Conservation (phyloP, 2,113 vertebrate genomes). For the Proteles cristata region DNA sequence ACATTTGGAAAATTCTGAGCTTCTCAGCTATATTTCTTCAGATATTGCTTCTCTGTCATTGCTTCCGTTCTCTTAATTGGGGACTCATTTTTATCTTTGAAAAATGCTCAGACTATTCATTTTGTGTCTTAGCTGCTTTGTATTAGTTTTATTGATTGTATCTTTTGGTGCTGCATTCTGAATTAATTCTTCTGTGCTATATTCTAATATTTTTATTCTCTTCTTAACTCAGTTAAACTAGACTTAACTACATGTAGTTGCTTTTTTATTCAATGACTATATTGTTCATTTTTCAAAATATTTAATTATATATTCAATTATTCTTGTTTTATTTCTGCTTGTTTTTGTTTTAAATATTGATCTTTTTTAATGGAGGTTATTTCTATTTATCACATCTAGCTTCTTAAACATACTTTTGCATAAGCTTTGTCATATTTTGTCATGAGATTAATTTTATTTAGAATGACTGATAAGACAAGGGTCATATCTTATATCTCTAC, state of each 20-base stretch:
- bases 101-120: neutral
- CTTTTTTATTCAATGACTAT: neutral
- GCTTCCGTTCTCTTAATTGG: neutral
- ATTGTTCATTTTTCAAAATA: constrained; percentile 33
- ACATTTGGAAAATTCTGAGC: neutral
- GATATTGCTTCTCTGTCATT: neutral
- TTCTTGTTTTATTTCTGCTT: constrained; percentile 22
- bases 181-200: neutral
- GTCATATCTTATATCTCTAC: neutral
- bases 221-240: neutral
- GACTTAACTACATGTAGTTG: neutral
- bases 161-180: neutral
- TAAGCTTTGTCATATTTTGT: neutral
- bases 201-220: constrained; percentile 29
- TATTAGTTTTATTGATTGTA: neutral
- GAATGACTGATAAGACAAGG: neutral
- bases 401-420: neutral
- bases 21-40: constrained; percentile 7
- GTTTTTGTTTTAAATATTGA: neutral
- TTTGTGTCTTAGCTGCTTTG: neutral
- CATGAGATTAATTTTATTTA: neutral
- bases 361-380: neutral
- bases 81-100: constrained; percentile 7
- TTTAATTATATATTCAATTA: neutral
- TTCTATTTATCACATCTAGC: neutral